Evolutionary conservation across 1,140 invertebrate genomes (phyloP).

Genomic region (Helicoverpa zea): DNA sequence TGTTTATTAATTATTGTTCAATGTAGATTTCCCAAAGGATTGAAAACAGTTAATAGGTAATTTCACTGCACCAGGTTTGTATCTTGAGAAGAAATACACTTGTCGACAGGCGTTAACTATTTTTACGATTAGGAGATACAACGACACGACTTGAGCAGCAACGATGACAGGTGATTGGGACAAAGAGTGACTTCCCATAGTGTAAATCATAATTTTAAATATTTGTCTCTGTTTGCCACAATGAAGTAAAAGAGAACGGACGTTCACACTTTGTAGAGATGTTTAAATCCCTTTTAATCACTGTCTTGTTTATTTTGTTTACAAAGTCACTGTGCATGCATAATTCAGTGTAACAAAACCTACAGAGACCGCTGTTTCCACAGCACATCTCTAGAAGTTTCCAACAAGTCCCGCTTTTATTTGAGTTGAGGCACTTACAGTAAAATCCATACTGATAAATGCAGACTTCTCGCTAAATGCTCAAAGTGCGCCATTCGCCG

Average conservation of each 20-base stretch:
- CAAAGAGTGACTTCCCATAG: background rate
- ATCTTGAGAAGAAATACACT: too few relatives aligned
- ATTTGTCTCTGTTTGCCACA: background rate
- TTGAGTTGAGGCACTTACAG: slow-evolving; percentile 26
- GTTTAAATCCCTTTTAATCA: too few relatives aligned
- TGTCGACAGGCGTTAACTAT: too few relatives aligned
- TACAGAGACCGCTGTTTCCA: background rate
- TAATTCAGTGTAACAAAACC: background rate
- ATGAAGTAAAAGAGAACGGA: background rate
- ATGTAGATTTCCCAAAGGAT: too few relatives aligned
- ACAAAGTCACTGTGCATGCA: background rate
- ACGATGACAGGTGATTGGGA: too few relatives aligned
- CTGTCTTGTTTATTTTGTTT: background rate
- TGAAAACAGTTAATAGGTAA: too few relatives aligned
- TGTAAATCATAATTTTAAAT: background rate
- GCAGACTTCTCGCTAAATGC: slow-evolving; percentile 35
- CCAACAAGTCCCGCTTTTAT: slow-evolving; percentile 33
- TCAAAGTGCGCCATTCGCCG: slow-evolving; percentile 24
- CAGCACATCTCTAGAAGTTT: slow-evolving; percentile 16
- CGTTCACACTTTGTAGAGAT: too few relatives aligned
- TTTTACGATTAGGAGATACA: too few relatives aligned
- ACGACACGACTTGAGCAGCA: too few relatives aligned
- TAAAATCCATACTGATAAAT: slow-evolving; percentile 42
- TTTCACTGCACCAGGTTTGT: too few relatives aligned
- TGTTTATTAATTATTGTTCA: too few relatives aligned